Percentiles rank a stretch among this genome's conserved stretches.
These are phyloP conservation scores for Tyria jacobaeae DNA, from an alignment of 2,888 invertebrate species.

Conservation along the genomic window DNA sequence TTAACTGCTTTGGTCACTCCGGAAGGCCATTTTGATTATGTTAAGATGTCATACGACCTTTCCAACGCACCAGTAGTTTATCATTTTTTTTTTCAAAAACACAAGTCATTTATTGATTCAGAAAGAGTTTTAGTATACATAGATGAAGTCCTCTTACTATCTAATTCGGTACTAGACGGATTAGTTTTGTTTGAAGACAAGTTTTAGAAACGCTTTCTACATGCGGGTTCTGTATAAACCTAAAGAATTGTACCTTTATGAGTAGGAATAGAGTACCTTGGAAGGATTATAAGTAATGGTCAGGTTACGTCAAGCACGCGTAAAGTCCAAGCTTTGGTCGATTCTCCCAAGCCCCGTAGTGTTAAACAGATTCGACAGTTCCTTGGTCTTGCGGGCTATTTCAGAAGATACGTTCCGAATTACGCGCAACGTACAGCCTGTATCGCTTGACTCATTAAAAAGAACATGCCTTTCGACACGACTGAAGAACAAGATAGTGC, in stretches of 20 bases:
- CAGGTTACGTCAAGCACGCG: background rate
- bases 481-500: constrained; percentile 4
- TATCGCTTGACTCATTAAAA: constrained; percentile 21
- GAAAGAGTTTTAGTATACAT: too few species aligned
- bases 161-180: too few species aligned
- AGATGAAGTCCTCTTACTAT: background rate
- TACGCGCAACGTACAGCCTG: constrained; percentile 22
- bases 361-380: constrained; percentile 32
- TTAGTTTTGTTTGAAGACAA: too few species aligned
- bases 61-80: constrained; percentile 5
- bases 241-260: background rate
- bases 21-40: constrained; percentile 2
- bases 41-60: constrained; percentile 2
- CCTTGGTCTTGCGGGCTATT: constrained; percentile 43
- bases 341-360: background rate
- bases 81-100: too few species aligned
- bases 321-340: background rate
- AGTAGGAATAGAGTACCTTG: constrained; percentile 6
- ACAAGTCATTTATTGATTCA: too few species aligned
- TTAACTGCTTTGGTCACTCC: constrained; percentile 2
- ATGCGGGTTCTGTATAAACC: constrained; percentile 1
- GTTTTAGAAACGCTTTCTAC: too few species aligned
- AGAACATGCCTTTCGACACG: constrained; percentile 17
- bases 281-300: background rate
- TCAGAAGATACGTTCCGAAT: constrained; percentile 33